phyloP scores from a whole-genome alignment of 2,888 invertebrate genomes.

The Xestia ashworthii region DNA sequence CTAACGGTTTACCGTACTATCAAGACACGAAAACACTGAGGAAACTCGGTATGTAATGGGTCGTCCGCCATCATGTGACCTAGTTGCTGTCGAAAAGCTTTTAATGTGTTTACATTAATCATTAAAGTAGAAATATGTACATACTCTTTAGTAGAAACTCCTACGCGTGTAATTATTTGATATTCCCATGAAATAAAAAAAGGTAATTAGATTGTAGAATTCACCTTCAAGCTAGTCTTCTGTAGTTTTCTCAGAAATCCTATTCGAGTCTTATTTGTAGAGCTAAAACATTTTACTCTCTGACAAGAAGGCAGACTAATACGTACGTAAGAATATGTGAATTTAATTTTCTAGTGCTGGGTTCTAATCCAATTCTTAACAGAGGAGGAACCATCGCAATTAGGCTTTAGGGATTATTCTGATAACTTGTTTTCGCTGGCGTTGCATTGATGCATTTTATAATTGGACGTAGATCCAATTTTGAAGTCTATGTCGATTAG shows the following conservation, averaged over 20 bases:
- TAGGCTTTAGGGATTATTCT: conserved; percentile 34
- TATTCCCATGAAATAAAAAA: neutral
- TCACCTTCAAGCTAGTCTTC: conserved; percentile 13
- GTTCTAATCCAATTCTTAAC: conserved; percentile 25
- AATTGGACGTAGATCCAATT: conserved; percentile 4
- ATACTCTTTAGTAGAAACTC: neutral
- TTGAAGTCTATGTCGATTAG: neutral
- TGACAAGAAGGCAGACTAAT: conserved; percentile 16
- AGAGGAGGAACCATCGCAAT: conserved; percentile 19
- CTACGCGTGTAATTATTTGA: neutral
- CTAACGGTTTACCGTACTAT: too few species aligned
- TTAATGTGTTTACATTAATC: too few species aligned
- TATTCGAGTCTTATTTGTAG: conserved; percentile 32
- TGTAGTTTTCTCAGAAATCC: conserved; percentile 20
- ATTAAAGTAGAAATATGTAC: too few species aligned
- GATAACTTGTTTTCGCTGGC: conserved; percentile 25
- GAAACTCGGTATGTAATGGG: too few species aligned
- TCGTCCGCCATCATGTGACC: too few species aligned
- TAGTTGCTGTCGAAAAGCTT: too few species aligned
- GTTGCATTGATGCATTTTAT: conserved; percentile 30
- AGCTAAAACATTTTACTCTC: conserved; percentile 30
- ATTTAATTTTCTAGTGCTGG: conserved; percentile 28
- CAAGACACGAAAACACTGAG: too few species aligned
- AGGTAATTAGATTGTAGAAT: conserved; percentile 22
- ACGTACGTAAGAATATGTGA: conserved; percentile 27